Evolutionary conservation across 2,888 invertebrate genomes (phyloP).

Genomic region (Endotricha flammealis): DNA sequence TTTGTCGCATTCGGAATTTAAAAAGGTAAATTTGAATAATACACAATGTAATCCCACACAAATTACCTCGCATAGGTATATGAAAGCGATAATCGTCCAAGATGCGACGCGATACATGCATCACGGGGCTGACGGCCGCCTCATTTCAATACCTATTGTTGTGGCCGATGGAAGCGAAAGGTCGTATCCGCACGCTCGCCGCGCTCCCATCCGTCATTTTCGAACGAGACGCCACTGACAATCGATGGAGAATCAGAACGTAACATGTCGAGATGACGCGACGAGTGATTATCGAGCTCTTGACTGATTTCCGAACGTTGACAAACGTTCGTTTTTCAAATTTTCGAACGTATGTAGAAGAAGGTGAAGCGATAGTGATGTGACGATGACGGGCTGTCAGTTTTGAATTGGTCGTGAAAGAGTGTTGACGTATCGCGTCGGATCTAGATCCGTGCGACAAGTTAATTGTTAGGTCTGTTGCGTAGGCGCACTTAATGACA

Average conservation of each 20-base stretch:
- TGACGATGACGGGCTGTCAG: slow-evolving; percentile 64
- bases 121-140: slow-evolving; percentile 39
- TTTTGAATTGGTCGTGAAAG: slow-evolving; percentile 60
- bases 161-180: slow-evolving; percentile 35
- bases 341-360: slow-evolving; percentile 37
- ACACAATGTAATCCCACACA: slow-evolving; percentile 64
- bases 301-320: slow-evolving; percentile 53
- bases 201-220: slow-evolving; percentile 63
- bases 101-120: slow-evolving; percentile 63
- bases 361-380: slow-evolving; percentile 51
- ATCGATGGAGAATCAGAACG: slow-evolving; percentile 57
- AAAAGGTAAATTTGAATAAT: slow-evolving; percentile 50
- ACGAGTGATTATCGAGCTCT: slow-evolving; percentile 58
- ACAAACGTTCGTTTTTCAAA: slow-evolving; percentile 56
- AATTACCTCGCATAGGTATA: slow-evolving; percentile 58
- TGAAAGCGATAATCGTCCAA: slow-evolving; percentile 59
- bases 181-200: slow-evolving; percentile 47
- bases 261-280: slow-evolving; percentile 47
- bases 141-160: slow-evolving; percentile 73
- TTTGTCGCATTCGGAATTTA: slow-evolving; percentile 22
- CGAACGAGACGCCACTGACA: slow-evolving; percentile 59
- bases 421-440: slow-evolving; percentile 60
- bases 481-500: slow-evolving; percentile 34
- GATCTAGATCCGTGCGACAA: slow-evolving; percentile 64
- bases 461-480: slow-evolving; percentile 56